Conservation (phyloP, 1,140 invertebrate genomes). For the Dolichoris vasculosae region DNA sequence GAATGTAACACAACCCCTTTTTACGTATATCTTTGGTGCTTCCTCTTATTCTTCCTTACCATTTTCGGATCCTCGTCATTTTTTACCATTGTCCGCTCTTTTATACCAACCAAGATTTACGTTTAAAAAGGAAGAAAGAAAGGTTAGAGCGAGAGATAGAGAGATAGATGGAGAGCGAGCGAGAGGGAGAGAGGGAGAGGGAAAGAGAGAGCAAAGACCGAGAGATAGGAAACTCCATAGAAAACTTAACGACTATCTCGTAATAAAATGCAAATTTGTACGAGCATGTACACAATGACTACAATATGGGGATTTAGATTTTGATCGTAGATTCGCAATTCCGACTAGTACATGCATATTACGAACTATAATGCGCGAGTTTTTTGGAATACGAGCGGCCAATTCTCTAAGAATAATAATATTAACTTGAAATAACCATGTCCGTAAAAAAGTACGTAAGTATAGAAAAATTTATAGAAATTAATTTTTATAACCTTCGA, state of each 20-base stretch:
- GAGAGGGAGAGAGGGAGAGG: not conserved
- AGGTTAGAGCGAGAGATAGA: not conserved
- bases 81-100: slow-evolving; percentile 56
- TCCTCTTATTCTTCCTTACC: not conserved
- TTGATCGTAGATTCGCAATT: slow-evolving; percentile 35
- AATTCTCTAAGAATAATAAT: not conserved
- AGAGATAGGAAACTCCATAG: not conserved
- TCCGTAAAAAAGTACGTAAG: too few species aligned
- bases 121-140: slow-evolving; percentile 48
- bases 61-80: slow-evolving; percentile 55
- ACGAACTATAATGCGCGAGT: not conserved
- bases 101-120: slow-evolving; percentile 53
- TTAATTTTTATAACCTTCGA: too few species aligned
- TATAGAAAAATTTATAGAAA: too few species aligned
- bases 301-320: slow-evolving; percentile 18
- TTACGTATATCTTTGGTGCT: slow-evolving; percentile 58
- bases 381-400: slow-evolving; percentile 3
- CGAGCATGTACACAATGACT: slow-evolving; percentile 32
- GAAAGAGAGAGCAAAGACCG: not conserved
- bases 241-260: slow-evolving; percentile 22
- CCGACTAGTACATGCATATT: not conserved
- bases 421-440: too few species aligned
- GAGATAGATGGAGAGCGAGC: not conserved
- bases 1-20: slow-evolving; percentile 63
- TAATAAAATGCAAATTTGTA: slow-evolving; percentile 44